Percentiles rank a stretch among this genome's conserved stretches.
phyloP scores from a whole-genome alignment of 2,888 invertebrate species.

The Nomada lathburiana region DNA sequence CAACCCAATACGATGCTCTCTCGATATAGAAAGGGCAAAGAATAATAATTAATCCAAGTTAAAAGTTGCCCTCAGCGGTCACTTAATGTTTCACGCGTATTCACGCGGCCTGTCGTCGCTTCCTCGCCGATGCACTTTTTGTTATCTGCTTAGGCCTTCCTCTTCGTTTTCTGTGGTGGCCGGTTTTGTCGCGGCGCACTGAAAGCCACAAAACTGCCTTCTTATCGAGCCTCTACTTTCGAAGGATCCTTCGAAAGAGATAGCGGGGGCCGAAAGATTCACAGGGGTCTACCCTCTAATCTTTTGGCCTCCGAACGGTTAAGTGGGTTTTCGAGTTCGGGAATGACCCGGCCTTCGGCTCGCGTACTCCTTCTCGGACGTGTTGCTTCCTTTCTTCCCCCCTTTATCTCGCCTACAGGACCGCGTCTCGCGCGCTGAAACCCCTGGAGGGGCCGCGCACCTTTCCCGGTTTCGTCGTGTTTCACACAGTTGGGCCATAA shows the following conservation, averaged over 20 bases:
- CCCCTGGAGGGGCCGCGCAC: neutral
- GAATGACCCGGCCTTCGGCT: conserved; percentile 68
- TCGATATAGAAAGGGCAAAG: neutral
- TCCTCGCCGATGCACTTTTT: conserved; percentile 15
- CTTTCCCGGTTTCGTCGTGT: conserved; percentile 55
- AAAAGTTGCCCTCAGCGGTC: neutral
- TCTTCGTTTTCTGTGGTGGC: conserved; percentile 33
- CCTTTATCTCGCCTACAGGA: conserved; percentile 51
- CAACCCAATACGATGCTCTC: neutral
- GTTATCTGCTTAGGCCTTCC: conserved; percentile 17
- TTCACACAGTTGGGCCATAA: conserved; percentile 51
- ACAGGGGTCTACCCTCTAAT: conserved; percentile 78
- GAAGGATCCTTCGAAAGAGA: conserved; percentile 58
- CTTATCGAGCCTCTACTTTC: conserved; percentile 73
- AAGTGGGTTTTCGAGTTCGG: conserved; percentile 82
- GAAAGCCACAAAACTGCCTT: conserved; percentile 71
- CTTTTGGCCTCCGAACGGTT: conserved; percentile 74
- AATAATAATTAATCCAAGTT: neutral
- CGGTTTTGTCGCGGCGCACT: conserved; percentile 64
- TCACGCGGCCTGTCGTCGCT: neutral
- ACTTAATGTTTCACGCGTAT: neutral
- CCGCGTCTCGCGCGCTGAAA: conserved; percentile 22
- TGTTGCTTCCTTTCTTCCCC: conserved; percentile 49
- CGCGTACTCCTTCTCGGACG: conserved; percentile 40
- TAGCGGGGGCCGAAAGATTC: conserved; percentile 52